Percentiles rank a stretch among this genome's conserved stretches.
phyloP scores from a whole-genome alignment of 2,797 vertebrate species.

The Cephalopachus bancanus region DNA sequence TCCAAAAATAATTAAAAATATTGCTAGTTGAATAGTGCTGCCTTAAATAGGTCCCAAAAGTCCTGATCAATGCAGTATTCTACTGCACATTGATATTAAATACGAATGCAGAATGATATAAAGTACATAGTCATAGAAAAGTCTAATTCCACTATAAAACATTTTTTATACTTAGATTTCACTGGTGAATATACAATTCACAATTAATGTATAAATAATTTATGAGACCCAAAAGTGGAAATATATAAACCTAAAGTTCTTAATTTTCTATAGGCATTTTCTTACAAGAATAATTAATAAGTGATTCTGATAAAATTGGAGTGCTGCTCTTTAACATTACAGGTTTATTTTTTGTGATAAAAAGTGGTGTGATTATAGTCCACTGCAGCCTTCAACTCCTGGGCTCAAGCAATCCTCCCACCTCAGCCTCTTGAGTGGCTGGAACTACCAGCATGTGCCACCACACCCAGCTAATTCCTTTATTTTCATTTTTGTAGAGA shows the following conservation, averaged over 20 bases:
- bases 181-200: neutral
- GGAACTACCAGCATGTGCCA: too few species aligned
- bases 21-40: neutral
- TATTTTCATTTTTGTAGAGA: too few species aligned
- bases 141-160: neutral
- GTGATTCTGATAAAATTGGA: neutral
- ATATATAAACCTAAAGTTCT: neutral
- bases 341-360: neutral
- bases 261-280: neutral
- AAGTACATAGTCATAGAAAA: neutral
- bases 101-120: neutral
- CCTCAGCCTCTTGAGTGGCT: too few species aligned
- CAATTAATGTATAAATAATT: neutral
- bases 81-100: neutral
- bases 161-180: neutral
- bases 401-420: too few species aligned
- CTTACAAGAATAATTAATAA: neutral
- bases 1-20: neutral
- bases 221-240: neutral
- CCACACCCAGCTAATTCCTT: too few species aligned
- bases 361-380: too few species aligned
- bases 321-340: neutral
- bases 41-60: neutral
- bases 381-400: too few species aligned
- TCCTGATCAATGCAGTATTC: neutral